Percentiles rank a stretch among this genome's conserved stretches.
phyloP scores from a whole-genome alignment of 2,113 vertebrate genomes.

The Phyllostomus hastatus region DNA sequence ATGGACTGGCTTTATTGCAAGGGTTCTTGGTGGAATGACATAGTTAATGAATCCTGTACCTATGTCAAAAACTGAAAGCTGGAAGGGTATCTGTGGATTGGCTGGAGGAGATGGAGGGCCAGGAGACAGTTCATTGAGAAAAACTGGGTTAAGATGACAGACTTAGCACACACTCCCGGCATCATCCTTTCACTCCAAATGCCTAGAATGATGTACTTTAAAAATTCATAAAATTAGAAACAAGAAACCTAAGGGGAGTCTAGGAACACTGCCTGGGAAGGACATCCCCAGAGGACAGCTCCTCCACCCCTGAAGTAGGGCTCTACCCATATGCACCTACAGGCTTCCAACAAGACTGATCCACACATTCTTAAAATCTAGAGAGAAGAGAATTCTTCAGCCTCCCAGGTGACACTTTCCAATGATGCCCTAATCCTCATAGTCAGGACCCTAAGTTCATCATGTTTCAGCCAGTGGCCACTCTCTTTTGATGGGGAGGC shows the following conservation, averaged over 20 bases:
- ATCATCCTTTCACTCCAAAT: background rate
- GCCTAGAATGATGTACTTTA: background rate
- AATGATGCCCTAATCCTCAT: background rate
- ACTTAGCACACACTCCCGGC: background rate
- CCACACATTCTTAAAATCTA: background rate
- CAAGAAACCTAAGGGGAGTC: background rate
- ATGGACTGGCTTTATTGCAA: background rate
- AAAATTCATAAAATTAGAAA: background rate
- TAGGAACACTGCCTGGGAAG: background rate
- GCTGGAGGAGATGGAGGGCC: background rate
- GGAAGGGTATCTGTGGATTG: background rate
- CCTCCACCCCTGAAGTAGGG: background rate
- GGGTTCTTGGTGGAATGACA: background rate
- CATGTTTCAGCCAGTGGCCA: background rate
- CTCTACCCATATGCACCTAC: background rate
- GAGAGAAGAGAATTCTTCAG: background rate
- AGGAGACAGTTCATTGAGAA: background rate
- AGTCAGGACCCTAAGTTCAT: background rate
- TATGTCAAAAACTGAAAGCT: background rate
- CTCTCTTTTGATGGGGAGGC: background rate
- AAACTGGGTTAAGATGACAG: background rate
- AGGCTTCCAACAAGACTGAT: background rate
- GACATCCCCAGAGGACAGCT: background rate
- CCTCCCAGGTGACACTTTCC: background rate
- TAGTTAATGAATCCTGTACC: background rate